Evolutionary conservation across 2,888 invertebrate species (phyloP), one percentile per base, ranked within the genome.

Genomic region (Callosobruchus maculatus): DNA sequence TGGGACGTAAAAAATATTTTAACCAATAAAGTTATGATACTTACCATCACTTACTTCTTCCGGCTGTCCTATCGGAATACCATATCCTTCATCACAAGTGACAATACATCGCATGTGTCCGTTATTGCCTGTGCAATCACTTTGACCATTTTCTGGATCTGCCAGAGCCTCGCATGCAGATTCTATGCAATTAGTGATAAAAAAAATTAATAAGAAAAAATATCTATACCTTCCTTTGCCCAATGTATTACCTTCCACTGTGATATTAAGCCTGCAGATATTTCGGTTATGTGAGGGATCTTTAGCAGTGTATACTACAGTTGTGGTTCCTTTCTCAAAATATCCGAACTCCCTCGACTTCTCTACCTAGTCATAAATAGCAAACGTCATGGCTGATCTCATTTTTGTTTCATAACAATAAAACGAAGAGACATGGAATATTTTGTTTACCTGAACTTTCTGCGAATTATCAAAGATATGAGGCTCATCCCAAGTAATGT

Each of bases 401-500:
- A 18, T 49, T 30, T 49, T 22, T 21, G 68, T 68, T 22, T 21
- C 7, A 68, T 22, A n/a, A n/a, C n/a, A n/a, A n/a, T n/a, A n/a
- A n/a, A n/a, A n/a, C n/a, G n/a, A n/a, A n/a, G n/a, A n/a, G n/a
- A n/a, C n/a, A 71, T 71, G 20, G 30, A 30, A 22, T 26, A 3
- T 71, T 20, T 21, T 71, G 71, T 70, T 79, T 82, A 85, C 85
- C 74, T 77, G 80, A 21, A 86, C 83, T 70, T 82, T 81, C 71
- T 83, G 83, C 0, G 89, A 92, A 83, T 93, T 93, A 82, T 93
- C 92, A 75, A 85, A 86, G 77, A 89, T 88, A 21, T 86, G 81
- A 3, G 92, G 92, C 80, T 91, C 91, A 73, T 90, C 89, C 90
- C 92, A 91, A 18, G 87, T 86, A 20, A 92, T 86, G 73, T 90